Base-by-base conservation (phyloP, 2,888 invertebrate species). In the Luffia ferchaultella region DNA sequence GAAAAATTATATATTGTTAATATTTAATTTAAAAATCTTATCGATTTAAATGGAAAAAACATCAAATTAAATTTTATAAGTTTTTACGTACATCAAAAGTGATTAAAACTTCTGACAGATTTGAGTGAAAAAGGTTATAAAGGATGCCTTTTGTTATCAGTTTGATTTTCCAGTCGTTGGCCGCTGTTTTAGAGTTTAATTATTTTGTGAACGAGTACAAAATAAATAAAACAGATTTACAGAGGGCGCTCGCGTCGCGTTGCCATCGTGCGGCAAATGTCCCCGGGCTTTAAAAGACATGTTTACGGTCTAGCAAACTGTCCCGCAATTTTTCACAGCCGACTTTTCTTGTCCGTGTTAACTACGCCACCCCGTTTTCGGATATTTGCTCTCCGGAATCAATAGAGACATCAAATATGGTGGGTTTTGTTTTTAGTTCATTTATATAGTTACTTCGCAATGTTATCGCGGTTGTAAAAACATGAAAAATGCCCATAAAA, bases 331-430 rank as follows among this genome's bases (percentile, higher is more conserved):
- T 57, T 56, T 57, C 56, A 58, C 53, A 42, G 52, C 48, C 52
- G 54, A 57, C 55, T 58, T 55, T 57, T 52, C 55, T 54, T 54
- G 55, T 58, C 55, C 41, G 53, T 54, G 55, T 57, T 58, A 58
- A 58, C 54, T 54, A 55, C 54, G 48, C 42, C 53, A 45, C 40
- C 48, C 50, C 40, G 46, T 50, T 45, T 50, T 49, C 30, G 3
- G 12, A 30, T 30, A 30, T 30, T n/a, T 30, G 12, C 30, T 30
- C 12, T 12, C 3, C 30, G 12, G 12, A 30, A 30, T 30, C 3
- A 30, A 30, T 7, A 30, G 30, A 30, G 12, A 30, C n/a, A n/a
- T n/a, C n/a, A n/a, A n/a, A n/a, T n/a, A n/a, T n/a, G n/a, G n/a
- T n/a, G n/a, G n/a, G n/a, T n/a, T n/a, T n/a, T n/a, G n/a, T n/a